Percentiles rank a stretch among this genome's conserved stretches.
Conservation (phyloP, 2,797 vertebrate genomes). For the Oreochromis mossambicus region DNA sequence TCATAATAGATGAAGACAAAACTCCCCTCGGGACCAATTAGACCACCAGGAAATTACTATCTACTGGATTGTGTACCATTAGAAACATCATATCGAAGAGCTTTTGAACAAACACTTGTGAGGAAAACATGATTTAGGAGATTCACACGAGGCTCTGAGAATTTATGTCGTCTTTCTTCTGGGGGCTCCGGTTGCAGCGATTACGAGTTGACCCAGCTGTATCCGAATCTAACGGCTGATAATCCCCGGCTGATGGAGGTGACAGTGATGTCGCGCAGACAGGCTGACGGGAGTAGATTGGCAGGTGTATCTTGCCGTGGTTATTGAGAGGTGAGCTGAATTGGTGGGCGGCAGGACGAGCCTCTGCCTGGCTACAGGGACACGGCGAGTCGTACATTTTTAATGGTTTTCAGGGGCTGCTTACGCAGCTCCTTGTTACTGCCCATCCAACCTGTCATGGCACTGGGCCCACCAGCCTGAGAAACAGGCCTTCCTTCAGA, state of each 20-base stretch:
- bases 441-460: constrained; percentile 62
- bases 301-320: constrained; percentile 45
- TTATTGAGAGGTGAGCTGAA: background rate
- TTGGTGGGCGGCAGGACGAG: constrained; percentile 11
- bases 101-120: constrained; percentile 33
- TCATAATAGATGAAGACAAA: constrained; percentile 64
- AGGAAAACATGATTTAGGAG: constrained; percentile 8
- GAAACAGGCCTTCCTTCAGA: constrained; percentile 53
- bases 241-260: constrained; percentile 21
- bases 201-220: constrained; percentile 6
- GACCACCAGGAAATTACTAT: constrained; percentile 65
- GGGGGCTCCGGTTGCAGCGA: background rate
- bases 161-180: constrained; percentile 3
- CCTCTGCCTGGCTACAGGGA: constrained; percentile 35
- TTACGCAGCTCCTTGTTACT: constrained; percentile 63
- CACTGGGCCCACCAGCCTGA: constrained; percentile 15
- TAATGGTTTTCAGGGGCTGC: constrained; percentile 56
- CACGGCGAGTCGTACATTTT: constrained; percentile 60
- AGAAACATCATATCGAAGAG: constrained; percentile 40
- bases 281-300: constrained; percentile 47
- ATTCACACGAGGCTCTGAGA: background rate
- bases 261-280: constrained; percentile 46
- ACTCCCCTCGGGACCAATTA: constrained; percentile 70
- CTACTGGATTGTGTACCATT: constrained; percentile 61
- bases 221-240: constrained; percentile 16